Evolutionary conservation across 2,888 invertebrate species (phyloP).

Genomic region (Troides aeacus): DNA sequence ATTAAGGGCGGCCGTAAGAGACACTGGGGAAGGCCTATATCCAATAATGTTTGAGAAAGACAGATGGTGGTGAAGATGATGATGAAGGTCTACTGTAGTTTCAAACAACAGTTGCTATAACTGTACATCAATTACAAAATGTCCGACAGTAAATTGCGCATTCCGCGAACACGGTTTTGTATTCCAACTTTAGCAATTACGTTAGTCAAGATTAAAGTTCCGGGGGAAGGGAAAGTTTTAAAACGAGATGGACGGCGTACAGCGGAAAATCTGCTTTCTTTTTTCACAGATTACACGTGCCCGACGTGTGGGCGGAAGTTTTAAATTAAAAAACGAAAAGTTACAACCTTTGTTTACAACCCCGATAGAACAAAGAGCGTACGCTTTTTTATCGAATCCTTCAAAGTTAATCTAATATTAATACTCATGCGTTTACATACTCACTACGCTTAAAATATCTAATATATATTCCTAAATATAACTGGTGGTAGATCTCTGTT

Average conservation of each 20-base stretch:
- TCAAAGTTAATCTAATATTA: no score
- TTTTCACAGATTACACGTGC: not conserved
- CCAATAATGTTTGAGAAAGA: not conserved
- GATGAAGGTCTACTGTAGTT: conserved; percentile 10
- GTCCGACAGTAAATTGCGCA: conserved; percentile 67
- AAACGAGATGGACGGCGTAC: conserved; percentile 64
- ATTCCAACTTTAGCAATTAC: conserved; percentile 76
- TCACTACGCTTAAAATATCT: no score
- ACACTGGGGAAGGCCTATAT: not conserved
- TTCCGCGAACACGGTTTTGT: conserved; percentile 71
- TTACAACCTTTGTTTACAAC: no score
- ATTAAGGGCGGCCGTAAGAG: not conserved
- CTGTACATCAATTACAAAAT: conserved; percentile 64
- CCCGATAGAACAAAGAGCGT: no score
- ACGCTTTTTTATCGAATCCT: no score
- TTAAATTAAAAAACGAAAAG: no score
- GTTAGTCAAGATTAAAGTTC: conserved; percentile 74
- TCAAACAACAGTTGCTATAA: conserved; percentile 27
- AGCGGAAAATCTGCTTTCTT: not conserved
- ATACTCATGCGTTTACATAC: no score
- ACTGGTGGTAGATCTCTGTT: no score
- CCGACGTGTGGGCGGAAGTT: no score
- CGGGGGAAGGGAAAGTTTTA: conserved; percentile 60
- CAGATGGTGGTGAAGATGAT: not conserved
- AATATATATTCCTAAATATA: no score